Percentiles rank a stretch among this genome's conserved stretches.
These are phyloP conservation scores for Phocoena phocoena DNA, from an alignment of 2,113 vertebrate genomes.

Conservation along the genomic window DNA sequence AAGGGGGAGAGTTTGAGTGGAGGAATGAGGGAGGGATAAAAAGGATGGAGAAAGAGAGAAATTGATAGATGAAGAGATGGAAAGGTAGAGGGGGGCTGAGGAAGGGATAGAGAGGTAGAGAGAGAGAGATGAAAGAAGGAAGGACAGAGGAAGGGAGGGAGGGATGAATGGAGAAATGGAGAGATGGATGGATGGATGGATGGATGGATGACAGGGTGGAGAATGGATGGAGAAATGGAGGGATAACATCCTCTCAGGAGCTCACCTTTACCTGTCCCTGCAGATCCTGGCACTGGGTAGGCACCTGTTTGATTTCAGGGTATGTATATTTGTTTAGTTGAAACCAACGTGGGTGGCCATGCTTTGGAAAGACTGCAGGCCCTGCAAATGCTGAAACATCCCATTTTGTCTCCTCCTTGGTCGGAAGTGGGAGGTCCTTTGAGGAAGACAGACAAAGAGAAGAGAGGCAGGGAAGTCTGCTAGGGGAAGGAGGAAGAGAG, in stretches of 20 bases:
- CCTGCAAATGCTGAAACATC: neutral
- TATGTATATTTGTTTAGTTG: neutral
- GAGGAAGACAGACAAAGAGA: conserved; percentile 8
- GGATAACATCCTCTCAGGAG: neutral
- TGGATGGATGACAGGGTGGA: rapidly evolving
- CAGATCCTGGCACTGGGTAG: neutral
- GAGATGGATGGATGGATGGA: rapidly evolving
- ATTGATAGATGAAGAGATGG: neutral
- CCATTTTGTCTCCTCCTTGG: neutral
- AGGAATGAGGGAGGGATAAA: neutral
- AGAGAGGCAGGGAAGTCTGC: neutral
- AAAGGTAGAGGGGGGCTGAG: neutral
- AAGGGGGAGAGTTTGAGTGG: no score
- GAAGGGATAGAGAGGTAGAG: neutral
- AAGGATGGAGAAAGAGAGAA: neutral
- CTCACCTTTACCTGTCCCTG: neutral
- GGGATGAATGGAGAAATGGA: neutral
- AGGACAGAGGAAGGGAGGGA: neutral
- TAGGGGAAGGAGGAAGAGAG: neutral
- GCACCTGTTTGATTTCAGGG: neutral
- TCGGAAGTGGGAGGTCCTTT: neutral
- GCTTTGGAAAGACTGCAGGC: neutral
- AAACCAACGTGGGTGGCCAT: rapidly evolving
- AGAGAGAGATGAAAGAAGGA: neutral
- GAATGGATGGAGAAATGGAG: neutral